These are phyloP conservation scores for Panagrolaimus sp. DNA, from an alignment of 1,140 invertebrate genomes.

Conservation along the genomic window DNA sequence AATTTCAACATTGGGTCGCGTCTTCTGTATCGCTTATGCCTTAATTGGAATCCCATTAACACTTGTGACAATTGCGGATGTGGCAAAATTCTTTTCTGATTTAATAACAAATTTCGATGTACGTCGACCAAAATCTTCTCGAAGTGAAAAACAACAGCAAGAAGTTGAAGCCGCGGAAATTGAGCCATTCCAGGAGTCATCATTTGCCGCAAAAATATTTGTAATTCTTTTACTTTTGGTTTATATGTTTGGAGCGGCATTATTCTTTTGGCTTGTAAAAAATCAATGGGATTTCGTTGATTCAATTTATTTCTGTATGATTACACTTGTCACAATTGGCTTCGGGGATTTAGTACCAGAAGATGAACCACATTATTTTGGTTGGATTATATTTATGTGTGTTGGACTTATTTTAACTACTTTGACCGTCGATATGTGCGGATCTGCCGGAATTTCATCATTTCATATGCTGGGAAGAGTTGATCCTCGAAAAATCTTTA, in stretches of 20 bases:
- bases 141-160: neutral
- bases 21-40: slow-evolving; percentile 46
- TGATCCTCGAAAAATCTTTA: neutral
- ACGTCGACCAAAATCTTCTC: neutral
- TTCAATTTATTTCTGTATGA: slow-evolving; percentile 43
- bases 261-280: slow-evolving; percentile 27
- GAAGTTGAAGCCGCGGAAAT: neutral
- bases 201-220: slow-evolving; percentile 22
- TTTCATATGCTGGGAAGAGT: slow-evolving; percentile 23
- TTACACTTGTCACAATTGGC: slow-evolving; percentile 45
- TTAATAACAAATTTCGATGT: slow-evolving; percentile 15
- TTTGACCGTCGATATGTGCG: slow-evolving; percentile 40
- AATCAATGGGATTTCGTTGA: slow-evolving; percentile 39
- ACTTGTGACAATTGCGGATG: slow-evolving; percentile 44
- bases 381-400: slow-evolving; percentile 49
- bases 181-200: neutral
- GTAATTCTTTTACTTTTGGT: slow-evolving; percentile 31
- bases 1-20: slow-evolving; percentile 41
- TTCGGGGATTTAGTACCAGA: slow-evolving; percentile 43
- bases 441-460: slow-evolving; percentile 24
- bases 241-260: slow-evolving; percentile 33
- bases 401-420: slow-evolving; percentile 40
- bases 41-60: slow-evolving; percentile 45
- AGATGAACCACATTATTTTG: slow-evolving; percentile 29
- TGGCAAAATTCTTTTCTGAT: slow-evolving; percentile 47